Conservation (phyloP, 2,113 vertebrate genomes). For the Euleptes europaea region DNA sequence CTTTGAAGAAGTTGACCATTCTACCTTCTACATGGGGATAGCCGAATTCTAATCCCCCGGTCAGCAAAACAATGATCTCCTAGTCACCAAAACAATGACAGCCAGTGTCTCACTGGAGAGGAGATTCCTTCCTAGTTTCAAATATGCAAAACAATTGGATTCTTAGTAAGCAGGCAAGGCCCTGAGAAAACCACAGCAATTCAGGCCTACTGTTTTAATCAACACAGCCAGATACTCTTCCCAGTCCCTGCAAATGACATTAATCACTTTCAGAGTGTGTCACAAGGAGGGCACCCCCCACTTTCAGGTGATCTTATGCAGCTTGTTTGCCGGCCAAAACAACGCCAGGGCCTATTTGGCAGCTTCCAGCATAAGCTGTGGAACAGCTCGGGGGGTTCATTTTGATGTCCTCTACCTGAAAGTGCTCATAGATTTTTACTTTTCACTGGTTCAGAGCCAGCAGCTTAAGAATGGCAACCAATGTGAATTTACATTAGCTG, state of each 20-base stretch:
- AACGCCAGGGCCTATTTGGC: not conserved
- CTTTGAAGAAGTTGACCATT: not conserved
- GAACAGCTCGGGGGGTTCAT: not conserved
- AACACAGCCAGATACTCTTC: not conserved
- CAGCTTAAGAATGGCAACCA: slow-evolving; percentile 9
- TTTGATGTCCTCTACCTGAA: not conserved
- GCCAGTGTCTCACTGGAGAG: not conserved
- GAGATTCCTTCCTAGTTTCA: not conserved
- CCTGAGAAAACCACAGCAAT: not conserved
- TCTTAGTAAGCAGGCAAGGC: not conserved
- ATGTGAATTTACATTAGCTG: slow-evolving; percentile 40
- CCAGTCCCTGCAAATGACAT: slow-evolving; percentile 5
- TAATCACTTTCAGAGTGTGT: slow-evolving; percentile 2
- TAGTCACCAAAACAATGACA: not conserved
- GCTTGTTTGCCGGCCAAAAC: not conserved
- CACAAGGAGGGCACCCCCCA: slow-evolving; percentile 12
- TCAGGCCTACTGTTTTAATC: slow-evolving; percentile 4
- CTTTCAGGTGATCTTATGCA: slow-evolving; percentile 10
- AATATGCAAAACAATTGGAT: not conserved
- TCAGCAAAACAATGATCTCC: no score
- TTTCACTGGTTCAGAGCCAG: slow-evolving; percentile 6
- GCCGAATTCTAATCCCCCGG: no score
- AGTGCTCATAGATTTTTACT: slow-evolving; percentile 5
- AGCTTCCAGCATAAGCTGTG: not conserved
- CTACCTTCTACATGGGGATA: not conserved